phyloP scores from a whole-genome alignment of 35 echinoderm and acorn worm genomes.

The Apostichopus parvimensis region DNA sequence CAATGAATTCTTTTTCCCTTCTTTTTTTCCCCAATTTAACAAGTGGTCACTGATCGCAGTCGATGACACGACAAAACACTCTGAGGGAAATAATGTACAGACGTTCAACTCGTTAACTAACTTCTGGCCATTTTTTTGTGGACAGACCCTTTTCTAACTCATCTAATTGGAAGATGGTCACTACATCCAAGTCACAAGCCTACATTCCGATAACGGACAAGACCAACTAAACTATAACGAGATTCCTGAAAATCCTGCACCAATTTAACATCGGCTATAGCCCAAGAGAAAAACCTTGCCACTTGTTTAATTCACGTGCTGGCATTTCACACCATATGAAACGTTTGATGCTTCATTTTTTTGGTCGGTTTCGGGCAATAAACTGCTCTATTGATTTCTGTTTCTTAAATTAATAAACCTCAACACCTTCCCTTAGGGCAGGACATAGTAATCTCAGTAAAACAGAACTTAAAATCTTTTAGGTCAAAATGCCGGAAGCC shows the following conservation, averaged over 20 bases:
- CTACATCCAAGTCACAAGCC: no score
- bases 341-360: conserved; percentile 5
- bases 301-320: conserved; percentile 19
- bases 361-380: background rate
- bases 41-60: no score
- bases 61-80: no score
- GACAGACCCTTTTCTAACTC: no score
- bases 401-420: conserved; percentile 34
- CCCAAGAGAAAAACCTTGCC: background rate
- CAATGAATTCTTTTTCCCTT: no score
- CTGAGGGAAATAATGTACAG: no score
- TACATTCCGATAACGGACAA: background rate
- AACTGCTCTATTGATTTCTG: conserved; percentile 39
- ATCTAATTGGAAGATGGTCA: no score
- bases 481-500: conserved; percentile 32
- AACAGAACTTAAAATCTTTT: conserved; percentile 19
- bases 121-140: no score
- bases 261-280: background rate
- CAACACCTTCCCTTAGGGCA: conserved; percentile 40
- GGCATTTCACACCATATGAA: background rate
- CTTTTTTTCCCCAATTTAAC: no score
- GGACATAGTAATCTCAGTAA: conserved; percentile 23
- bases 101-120: no score
- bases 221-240: background rate
- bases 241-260: background rate